Evolutionary conservation across 2,113 vertebrate genomes (phyloP).

Genomic region (Propithecus coquereli): DNA sequence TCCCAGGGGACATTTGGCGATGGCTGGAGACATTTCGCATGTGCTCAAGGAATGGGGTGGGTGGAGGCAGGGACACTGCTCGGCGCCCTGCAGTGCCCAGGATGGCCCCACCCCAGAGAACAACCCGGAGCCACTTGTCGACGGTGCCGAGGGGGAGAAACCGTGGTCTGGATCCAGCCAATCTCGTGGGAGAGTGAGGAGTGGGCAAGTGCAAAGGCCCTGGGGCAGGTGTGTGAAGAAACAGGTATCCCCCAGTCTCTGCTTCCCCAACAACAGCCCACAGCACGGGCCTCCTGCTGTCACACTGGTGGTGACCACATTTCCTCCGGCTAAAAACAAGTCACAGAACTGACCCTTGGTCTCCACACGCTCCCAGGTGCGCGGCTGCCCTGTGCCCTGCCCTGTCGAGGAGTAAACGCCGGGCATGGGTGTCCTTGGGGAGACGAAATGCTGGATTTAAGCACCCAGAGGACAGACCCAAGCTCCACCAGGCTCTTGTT

Average conservation of each 20-base stretch:
- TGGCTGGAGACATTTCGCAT: neutral
- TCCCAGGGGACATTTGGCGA: neutral
- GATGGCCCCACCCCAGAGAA: neutral
- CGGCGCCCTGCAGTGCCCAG: neutral
- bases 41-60: neutral
- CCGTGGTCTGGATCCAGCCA: neutral
- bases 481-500: neutral
- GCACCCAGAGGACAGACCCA: neutral
- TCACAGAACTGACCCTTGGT: neutral
- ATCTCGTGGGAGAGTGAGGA: neutral
- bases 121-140: neutral
- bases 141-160: neutral
- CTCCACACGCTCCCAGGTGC: neutral
- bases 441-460: neutral
- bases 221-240: neutral
- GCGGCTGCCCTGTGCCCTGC: neutral
- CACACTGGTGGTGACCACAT: accelerated
- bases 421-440: neutral
- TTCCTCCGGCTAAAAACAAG: neutral
- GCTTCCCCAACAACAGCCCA: neutral
- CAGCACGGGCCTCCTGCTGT: accelerated
- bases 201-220: neutral
- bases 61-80: neutral
- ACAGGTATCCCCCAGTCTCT: neutral
- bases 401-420: neutral